Base-by-base conservation (phyloP, 2,888 invertebrate species). In the Kryphioiulus occultus region DNA sequence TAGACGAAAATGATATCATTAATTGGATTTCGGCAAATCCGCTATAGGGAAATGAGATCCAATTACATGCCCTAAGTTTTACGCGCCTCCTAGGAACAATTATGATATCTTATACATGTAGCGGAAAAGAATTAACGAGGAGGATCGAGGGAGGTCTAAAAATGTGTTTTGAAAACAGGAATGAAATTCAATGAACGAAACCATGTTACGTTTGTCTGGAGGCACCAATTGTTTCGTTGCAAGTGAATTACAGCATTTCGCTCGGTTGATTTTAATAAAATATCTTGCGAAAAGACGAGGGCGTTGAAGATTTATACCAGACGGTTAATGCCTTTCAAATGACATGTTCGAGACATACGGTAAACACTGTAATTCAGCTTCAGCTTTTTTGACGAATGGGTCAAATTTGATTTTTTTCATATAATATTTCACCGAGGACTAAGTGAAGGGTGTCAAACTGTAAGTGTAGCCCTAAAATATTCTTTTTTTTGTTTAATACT, bases 41-140 rank as follows among this genome's bases (percentile, higher is more conserved):
- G 30, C 78, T 17, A 30, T 30, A 12, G 26, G 78, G 30, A 78
- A 30, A 78, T 78, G 26, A 78, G 78, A 78, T 78, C 78, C 78
- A 78, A 78, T 78, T 78, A 78, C 26, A 17, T 9, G 12, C 26
- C 15, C 78, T 78, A 78, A 15, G 30, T 78, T 78, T 78, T 30
- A 15, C 30, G 78, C 12, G 78, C 30, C 78, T 15, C 78, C 30
- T 15, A 78, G 78, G 78, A 78, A 78, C 78, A 78, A 78, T 78
- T 78, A 78, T 30, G 78, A 78, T 78, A 78, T 78, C 78, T 78
- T 30, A 78, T 12, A n/a, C n/a, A n/a, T n/a, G n/a, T n/a, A 78
- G 78, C 26, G 78, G 78, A 78, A 78, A 30, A 15, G 78, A 78
- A 78, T 78, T 78, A 78, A 78, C 30, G 30, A 78, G 30, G 9